phyloP scores from a whole-genome alignment of 2,888 invertebrate genomes.

The Leptopterna dolabrata region DNA sequence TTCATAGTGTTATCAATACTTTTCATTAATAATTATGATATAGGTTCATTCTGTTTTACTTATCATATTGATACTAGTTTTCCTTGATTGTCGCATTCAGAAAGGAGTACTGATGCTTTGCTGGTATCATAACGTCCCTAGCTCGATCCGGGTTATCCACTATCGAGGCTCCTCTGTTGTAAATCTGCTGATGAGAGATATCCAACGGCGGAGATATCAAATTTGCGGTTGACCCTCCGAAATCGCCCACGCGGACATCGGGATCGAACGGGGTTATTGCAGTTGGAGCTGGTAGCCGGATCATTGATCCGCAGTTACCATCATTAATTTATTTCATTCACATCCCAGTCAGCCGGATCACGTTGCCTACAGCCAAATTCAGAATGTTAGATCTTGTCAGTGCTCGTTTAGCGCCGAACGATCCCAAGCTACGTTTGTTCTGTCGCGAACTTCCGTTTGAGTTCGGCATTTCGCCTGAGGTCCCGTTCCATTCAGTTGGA shows the following conservation, averaged over 20 bases:
- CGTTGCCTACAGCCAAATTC: not conserved
- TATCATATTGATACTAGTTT: too few relatives aligned
- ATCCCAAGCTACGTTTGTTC: not conserved
- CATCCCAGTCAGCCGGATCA: not conserved
- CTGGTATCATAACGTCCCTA: too few relatives aligned
- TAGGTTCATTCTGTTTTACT: too few relatives aligned
- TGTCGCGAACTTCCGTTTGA: not conserved
- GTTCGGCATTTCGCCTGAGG: not conserved
- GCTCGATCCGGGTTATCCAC: too few relatives aligned
- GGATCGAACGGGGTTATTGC: not conserved
- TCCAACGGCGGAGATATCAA: conserved; percentile 25
- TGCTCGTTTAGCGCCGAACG: not conserved
- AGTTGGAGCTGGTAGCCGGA: not conserved
- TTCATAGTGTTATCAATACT: too few relatives aligned
- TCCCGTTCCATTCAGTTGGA: not conserved
- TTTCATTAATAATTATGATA: too few relatives aligned
- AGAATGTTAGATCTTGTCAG: conserved; percentile 1
- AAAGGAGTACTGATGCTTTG: too few relatives aligned
- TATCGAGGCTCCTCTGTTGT: not conserved
- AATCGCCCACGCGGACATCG: not conserved
- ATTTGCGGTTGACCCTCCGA: not conserved
- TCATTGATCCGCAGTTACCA: not conserved
- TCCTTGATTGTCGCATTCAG: too few relatives aligned
- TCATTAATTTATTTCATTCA: not conserved
- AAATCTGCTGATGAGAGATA: not conserved